These are phyloP conservation scores for Epistrophe grossulariae DNA, from an alignment of 2,888 invertebrate genomes.

Conservation along the genomic window DNA sequence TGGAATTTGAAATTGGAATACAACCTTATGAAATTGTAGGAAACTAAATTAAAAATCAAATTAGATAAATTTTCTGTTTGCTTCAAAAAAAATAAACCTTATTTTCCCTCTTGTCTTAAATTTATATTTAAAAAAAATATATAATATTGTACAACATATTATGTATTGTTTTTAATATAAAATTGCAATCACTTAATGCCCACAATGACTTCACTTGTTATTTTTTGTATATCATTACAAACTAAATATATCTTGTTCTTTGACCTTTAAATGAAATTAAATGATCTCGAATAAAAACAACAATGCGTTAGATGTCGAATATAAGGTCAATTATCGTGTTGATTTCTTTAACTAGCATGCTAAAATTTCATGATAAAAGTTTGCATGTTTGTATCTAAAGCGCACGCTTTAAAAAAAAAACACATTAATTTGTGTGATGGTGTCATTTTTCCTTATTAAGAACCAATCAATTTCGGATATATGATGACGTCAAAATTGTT, in stretches of 20 bases:
- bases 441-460: constrained; percentile 15
- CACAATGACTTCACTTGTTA: background rate
- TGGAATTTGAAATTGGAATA: too few species aligned
- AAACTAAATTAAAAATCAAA: too few species aligned
- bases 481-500: constrained; percentile 4
- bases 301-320: background rate
- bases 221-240: background rate
- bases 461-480: constrained; percentile 9
- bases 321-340: constrained; percentile 29
- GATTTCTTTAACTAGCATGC: constrained; percentile 4
- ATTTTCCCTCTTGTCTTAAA: too few species aligned
- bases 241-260: background rate
- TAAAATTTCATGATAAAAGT: constrained; percentile 12
- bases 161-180: background rate
- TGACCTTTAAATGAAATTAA: background rate
- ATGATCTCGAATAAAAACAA: background rate
- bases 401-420: background rate
- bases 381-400: background rate
- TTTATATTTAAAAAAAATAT: too few species aligned
- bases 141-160: too few species aligned
- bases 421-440: background rate
- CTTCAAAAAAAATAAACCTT: too few species aligned
- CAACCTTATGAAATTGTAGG: too few species aligned
- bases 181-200: background rate
- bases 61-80: too few species aligned